phyloP scores from a whole-genome alignment of 2,888 invertebrate species.

The Drosophila paranaensis region DNA sequence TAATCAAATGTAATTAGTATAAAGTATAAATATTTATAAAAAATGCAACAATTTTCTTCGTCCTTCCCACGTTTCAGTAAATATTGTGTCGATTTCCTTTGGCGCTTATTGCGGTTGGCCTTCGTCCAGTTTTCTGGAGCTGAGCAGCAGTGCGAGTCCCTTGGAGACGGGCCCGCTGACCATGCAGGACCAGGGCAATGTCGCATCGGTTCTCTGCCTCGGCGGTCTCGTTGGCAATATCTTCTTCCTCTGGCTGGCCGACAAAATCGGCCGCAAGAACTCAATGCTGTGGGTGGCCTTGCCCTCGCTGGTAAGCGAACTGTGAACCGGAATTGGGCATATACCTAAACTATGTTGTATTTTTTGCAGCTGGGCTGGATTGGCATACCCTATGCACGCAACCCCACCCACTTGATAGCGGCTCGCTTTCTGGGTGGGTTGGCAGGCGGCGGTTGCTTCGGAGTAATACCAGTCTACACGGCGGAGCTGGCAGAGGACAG shows the following conservation, averaged over 20 bases:
- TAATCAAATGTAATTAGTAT: no score
- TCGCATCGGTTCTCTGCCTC: constrained; percentile 81
- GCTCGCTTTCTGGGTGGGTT: constrained; percentile 80
- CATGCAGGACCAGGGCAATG: constrained; percentile 81
- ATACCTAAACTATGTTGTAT: not conserved
- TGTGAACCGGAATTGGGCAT: fast-evolving
- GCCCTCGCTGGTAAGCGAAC: constrained; percentile 76
- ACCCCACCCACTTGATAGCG: constrained; percentile 66
- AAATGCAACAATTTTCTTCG: no score
- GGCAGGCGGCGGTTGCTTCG: constrained; percentile 78
- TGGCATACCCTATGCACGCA: constrained; percentile 74
- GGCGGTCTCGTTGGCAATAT: constrained; percentile 82
- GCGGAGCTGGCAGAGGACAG: constrained; percentile 82
- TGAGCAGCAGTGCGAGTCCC: constrained; percentile 74
- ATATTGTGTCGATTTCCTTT: constrained; percentile 80
- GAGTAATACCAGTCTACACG: constrained; percentile 80
- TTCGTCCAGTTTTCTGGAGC: constrained; percentile 81
- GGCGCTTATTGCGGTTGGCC: constrained; percentile 83
- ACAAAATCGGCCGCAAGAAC: constrained; percentile 79
- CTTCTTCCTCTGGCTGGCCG: constrained; percentile 81
- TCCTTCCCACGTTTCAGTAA: constrained; percentile 36
- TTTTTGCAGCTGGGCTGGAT: constrained; percentile 76
- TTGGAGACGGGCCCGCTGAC: constrained; percentile 79
- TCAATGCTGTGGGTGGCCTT: constrained; percentile 72
- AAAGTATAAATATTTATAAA: no score